Base-by-base conservation (phyloP, 2,797 vertebrate genomes). In the Rhinoraja longicauda region DNA sequence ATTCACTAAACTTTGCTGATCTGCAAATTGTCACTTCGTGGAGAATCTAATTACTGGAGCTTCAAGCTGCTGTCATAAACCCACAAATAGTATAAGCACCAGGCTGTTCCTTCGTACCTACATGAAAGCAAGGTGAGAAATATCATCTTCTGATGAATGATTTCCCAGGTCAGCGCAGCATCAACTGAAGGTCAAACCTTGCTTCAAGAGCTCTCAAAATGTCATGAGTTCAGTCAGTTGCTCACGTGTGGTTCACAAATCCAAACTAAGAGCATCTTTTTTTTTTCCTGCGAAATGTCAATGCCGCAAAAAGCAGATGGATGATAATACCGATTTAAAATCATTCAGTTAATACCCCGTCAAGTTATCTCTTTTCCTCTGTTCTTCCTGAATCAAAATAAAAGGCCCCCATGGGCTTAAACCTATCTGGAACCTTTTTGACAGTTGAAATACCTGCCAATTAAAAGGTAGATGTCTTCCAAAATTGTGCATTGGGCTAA, bases 1-100 rank as follows among this genome's bases (percentile, higher is more conserved):
- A 73, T 92, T 92, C 70, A 75, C 70, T 92, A 92, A 92, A 92
- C 90, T 92, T 92, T 92, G 90, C 90, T 92, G 90, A 92, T 92
- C 90, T 92, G 90, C 90, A 92, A 92, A 92, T 92, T 92, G 90
- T 92, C 90, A 92, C 90, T 92, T 92, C 29, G 70, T 75, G 72
- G 39, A 45, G 90, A 92, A 92, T 92, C 90, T 92, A 75, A 75
- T 92, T 92, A 92, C 90, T 53, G 67, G 32, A 75, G 90, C 90
- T 75, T 92, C 70, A 70, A 73, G 67, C 64, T 91, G 73, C 90
- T 91, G 90, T 91, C 90, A 73, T 73, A 72, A 72, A 91, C 70
- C 36, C 90, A 91, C 90, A 91, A 91, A 91, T 67, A 91, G 64
- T 72, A 91, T 72, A 39, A 90, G 88, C 67, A 70, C 19, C 88